Evolutionary conservation across 1,140 invertebrate genomes (phyloP).

Genomic region (Bombus superbus): DNA sequence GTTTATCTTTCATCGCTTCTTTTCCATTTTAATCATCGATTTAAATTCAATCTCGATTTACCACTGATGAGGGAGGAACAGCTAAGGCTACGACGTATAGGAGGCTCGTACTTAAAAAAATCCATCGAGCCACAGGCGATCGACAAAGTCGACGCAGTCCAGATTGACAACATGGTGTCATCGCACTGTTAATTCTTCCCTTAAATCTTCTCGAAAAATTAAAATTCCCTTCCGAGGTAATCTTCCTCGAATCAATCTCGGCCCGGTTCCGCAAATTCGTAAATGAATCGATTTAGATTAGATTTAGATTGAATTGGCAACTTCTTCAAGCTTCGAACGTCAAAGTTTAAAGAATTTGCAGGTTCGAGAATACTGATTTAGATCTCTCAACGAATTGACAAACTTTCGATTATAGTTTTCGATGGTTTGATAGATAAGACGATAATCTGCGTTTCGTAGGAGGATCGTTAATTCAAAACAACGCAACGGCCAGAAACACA

Average conservation of each 20-base stretch:
- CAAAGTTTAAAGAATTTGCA: background rate
- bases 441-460: background rate
- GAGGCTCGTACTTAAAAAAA: slow-evolving; percentile 39
- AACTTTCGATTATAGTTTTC: background rate
- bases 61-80: slow-evolving; percentile 61
- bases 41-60: slow-evolving; percentile 53
- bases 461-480: slow-evolving; percentile 19
- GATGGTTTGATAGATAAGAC: background rate
- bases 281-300: background rate
- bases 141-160: slow-evolving; percentile 72
- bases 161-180: slow-evolving; percentile 72
- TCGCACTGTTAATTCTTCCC: slow-evolving; percentile 22
- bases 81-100: slow-evolving; percentile 61
- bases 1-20: slow-evolving; percentile 4
- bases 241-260: background rate
- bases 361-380: background rate
- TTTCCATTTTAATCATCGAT: slow-evolving; percentile 30
- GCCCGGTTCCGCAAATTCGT: background rate
- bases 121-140: slow-evolving; percentile 63
- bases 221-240: background rate
- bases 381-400: background rate
- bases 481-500: slow-evolving; percentile 62
- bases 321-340: background rate
- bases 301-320: background rate
- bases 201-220: background rate